phyloP scores from a whole-genome alignment of 2,797 vertebrate species.

The Schizopygopsis pylzovi region DNA sequence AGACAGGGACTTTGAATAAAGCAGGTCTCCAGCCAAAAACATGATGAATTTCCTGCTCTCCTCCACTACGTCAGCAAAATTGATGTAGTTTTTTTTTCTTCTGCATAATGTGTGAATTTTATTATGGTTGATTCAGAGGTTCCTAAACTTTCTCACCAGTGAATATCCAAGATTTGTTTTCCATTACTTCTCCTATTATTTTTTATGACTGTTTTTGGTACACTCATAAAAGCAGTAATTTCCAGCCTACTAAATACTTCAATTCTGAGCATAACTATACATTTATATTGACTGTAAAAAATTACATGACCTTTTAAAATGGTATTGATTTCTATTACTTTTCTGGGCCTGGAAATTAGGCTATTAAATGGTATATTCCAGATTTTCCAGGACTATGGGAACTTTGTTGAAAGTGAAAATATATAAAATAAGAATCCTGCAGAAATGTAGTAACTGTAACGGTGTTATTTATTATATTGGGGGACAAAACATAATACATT shows the following conservation, averaged over 20 bases:
- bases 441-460: background rate
- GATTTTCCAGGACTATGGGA: background rate
- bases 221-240: background rate
- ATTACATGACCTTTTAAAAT: background rate
- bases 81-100: background rate
- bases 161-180: background rate
- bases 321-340: background rate
- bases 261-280: background rate
- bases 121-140: constrained; percentile 7
- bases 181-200: background rate
- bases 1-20: constrained; percentile 28
- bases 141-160: background rate
- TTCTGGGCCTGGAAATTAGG: background rate
- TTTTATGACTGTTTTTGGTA: background rate
- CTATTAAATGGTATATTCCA: background rate
- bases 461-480: background rate
- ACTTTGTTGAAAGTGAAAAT: background rate
- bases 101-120: background rate
- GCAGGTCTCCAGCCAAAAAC: constrained; percentile 25
- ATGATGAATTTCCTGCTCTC: constrained; percentile 23
- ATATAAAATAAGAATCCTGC: background rate
- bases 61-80: background rate
- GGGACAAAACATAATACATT: background rate
- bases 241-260: background rate
- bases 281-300: background rate